Conservation (phyloP, 2,888 invertebrate genomes). For the Parthenolecanium corni region DNA sequence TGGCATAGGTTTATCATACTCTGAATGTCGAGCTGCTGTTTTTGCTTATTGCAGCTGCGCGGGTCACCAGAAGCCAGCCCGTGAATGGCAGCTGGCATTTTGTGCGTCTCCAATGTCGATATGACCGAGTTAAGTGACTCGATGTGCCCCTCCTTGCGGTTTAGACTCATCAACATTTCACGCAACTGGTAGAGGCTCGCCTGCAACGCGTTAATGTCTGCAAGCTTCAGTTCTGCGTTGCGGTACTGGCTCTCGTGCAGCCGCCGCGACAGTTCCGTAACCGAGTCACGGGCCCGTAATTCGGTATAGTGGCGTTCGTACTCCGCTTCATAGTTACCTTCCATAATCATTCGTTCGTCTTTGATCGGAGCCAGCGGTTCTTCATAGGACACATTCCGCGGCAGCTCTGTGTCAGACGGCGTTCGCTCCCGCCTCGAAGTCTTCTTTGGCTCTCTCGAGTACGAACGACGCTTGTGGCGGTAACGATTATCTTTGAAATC, state of each 20-base stretch:
- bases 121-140: neutral
- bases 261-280: neutral
- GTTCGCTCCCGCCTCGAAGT: neutral
- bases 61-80: neutral
- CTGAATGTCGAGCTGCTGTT: neutral
- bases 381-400: neutral
- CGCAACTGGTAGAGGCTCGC: constrained; percentile 1
- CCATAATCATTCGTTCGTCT: neutral
- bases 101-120: neutral
- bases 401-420: neutral
- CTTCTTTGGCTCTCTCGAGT: neutral
- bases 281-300: neutral
- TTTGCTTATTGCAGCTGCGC: neutral
- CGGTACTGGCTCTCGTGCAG: neutral
- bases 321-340: neutral
- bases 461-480: constrained; percentile 3
- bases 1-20: constrained; percentile 1
- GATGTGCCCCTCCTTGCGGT: neutral
- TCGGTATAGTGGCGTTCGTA: neutral
- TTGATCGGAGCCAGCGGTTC: neutral
- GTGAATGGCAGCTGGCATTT: neutral
- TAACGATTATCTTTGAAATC: neutral
- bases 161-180: constrained; percentile 1
- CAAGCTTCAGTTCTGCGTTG: neutral
- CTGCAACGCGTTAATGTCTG: neutral